Conservation (phyloP, 2,888 invertebrate species). For the Chironomus riparius region DNA sequence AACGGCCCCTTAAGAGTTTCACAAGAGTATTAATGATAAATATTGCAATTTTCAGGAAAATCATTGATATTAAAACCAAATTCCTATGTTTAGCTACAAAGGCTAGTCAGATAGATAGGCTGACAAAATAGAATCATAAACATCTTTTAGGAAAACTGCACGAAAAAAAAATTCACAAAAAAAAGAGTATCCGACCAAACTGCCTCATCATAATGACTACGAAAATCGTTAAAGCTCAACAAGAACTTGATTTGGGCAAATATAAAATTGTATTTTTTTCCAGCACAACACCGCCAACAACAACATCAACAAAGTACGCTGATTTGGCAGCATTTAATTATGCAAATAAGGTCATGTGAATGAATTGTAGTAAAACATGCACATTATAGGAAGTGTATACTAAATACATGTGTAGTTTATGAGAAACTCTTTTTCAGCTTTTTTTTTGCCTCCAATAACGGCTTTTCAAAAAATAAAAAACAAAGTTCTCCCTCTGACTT, state of each 20-base stretch:
- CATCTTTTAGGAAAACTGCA: background rate
- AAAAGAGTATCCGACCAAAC: background rate
- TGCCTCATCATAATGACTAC: constrained; percentile 17
- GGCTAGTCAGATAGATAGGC: background rate
- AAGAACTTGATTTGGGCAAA: constrained; percentile 27
- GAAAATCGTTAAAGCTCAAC: constrained; percentile 25
- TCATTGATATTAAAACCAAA: too few relatives aligned
- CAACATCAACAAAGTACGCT: constrained; percentile 2
- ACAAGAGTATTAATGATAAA: too few relatives aligned
- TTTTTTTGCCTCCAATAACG: background rate
- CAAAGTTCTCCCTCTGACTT: background rate
- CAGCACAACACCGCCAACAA: background rate
- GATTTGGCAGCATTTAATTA: constrained; percentile 27
- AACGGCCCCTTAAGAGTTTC: too few relatives aligned
- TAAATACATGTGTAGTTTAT: constrained; percentile 24
- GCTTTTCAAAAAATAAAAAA: background rate
- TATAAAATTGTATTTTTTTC: background rate
- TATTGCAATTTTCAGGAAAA: too few relatives aligned
- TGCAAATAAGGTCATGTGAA: constrained; percentile 28
- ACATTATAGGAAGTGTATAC: constrained; percentile 26
- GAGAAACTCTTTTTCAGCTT: background rate
- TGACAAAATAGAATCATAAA: background rate
- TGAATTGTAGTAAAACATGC: constrained; percentile 28
- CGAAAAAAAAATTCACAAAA: background rate
- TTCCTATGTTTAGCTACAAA: too few relatives aligned